These are phyloP conservation scores for Silurus glanis DNA, from an alignment of 2,113 vertebrate genomes.

Conservation along the genomic window DNA sequence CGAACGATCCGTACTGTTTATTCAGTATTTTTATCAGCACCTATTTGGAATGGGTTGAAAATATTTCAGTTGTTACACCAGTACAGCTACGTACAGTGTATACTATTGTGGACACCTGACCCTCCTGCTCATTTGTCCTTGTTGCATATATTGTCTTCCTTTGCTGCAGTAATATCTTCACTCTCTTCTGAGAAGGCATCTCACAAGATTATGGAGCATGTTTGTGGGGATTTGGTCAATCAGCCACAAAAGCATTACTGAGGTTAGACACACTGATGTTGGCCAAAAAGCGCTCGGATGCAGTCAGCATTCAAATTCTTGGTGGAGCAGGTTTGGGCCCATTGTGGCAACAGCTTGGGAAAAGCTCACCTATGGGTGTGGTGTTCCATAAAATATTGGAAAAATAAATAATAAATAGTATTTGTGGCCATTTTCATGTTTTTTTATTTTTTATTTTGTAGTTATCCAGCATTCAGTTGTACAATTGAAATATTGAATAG, in stretches of 20 bases:
- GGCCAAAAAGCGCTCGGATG: background rate
- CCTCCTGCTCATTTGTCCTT: background rate
- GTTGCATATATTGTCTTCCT: background rate
- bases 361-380: background rate
- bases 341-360: background rate
- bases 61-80: background rate
- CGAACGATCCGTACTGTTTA: too few relatives aligned
- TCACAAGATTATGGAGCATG: background rate
- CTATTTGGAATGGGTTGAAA: background rate
- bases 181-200: background rate
- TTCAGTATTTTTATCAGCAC: background rate
- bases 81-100: background rate
- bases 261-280: background rate
- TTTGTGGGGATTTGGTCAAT: background rate
- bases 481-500: background rate
- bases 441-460: background rate
- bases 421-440: background rate
- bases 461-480: background rate
- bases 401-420: background rate
- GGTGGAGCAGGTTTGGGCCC: background rate
- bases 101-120: background rate
- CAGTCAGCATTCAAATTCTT: background rate
- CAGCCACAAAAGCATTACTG: background rate
- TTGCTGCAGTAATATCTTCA: background rate
- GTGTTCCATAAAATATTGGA: background rate